phyloP scores from a whole-genome alignment of 2,888 invertebrate species.

The Ornithoptera alexandrae region DNA sequence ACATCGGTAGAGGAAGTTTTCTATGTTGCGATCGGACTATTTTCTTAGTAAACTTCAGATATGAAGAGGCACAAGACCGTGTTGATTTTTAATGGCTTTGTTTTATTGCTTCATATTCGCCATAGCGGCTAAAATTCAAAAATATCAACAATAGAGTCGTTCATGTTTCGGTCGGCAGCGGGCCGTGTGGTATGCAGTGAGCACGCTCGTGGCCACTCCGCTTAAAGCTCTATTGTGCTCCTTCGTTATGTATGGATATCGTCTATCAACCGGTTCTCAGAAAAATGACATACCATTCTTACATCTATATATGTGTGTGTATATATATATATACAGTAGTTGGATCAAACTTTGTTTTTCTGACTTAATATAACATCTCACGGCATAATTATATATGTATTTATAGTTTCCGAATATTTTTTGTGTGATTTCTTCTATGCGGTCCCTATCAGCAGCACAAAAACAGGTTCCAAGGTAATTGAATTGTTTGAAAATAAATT shows the following conservation, averaged over 20 bases:
- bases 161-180: slow-evolving; percentile 33
- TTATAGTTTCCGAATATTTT: too few relatives aligned
- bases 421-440: too few relatives aligned
- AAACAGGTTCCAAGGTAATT: too few relatives aligned
- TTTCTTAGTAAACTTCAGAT: slow-evolving; percentile 30
- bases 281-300: slow-evolving; percentile 65
- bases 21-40: neutral
- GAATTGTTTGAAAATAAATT: too few relatives aligned
- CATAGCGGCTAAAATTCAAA: slow-evolving; percentile 14
- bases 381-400: neutral
- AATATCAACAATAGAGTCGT: slow-evolving; percentile 31
- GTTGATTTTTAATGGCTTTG: neutral
- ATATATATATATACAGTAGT: slow-evolving; percentile 18
- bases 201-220: slow-evolving; percentile 48
- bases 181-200: slow-evolving; percentile 52
- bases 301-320: slow-evolving; percentile 35
- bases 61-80: neutral
- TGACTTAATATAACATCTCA: neutral
- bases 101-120: slow-evolving; percentile 11
- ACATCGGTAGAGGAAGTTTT: too few relatives aligned
- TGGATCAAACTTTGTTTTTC: neutral
- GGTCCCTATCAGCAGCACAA: too few relatives aligned
- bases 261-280: slow-evolving; percentile 65
- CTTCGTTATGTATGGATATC: slow-evolving; percentile 46
- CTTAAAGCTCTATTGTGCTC: slow-evolving; percentile 57